phyloP scores from a whole-genome alignment of 1,140 invertebrate genomes.

The Chionoecetes opilio region DNA sequence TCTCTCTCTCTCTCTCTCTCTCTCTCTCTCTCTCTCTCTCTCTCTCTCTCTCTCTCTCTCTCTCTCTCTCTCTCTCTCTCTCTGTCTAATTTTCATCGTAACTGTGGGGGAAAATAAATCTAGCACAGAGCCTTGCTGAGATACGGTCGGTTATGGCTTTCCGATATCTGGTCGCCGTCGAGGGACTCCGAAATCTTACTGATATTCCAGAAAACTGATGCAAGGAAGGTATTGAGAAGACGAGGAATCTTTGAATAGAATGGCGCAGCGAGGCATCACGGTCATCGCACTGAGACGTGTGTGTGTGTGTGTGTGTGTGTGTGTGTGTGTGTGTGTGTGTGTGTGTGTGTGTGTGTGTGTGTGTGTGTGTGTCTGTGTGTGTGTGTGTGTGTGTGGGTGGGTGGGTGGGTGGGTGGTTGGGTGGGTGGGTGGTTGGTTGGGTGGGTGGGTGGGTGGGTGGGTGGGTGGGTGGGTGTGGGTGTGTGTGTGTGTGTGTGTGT shows the following conservation, averaged over 20 bases:
- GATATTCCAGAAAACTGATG: not conserved
- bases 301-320: too few relatives aligned
- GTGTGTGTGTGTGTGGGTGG: too few relatives aligned
- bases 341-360: too few relatives aligned
- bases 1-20: conserved; percentile 47
- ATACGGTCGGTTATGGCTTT: conserved; percentile 7
- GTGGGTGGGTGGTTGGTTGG: too few relatives aligned
- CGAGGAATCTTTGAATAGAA: conserved; percentile 14
- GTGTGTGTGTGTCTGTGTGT: too few relatives aligned
- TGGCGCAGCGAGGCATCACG: not conserved
- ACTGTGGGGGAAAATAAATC: not conserved
- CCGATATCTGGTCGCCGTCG: not conserved
- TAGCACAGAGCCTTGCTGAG: not conserved
- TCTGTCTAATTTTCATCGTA: not conserved
- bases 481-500: too few relatives aligned
- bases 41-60: conserved; percentile 62
- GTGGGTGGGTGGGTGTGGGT: too few relatives aligned
- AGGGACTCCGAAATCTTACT: not conserved
- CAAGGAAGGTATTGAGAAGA: not conserved
- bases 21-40: conserved; percentile 46
- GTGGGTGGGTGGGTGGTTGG: too few relatives aligned
- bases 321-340: too few relatives aligned
- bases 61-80: conserved; percentile 61
- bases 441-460: too few relatives aligned
- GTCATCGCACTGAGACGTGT: not conserved